phyloP scores from a whole-genome alignment of 2,888 invertebrate genomes.

The Xanthorhoe spadicearia region DNA sequence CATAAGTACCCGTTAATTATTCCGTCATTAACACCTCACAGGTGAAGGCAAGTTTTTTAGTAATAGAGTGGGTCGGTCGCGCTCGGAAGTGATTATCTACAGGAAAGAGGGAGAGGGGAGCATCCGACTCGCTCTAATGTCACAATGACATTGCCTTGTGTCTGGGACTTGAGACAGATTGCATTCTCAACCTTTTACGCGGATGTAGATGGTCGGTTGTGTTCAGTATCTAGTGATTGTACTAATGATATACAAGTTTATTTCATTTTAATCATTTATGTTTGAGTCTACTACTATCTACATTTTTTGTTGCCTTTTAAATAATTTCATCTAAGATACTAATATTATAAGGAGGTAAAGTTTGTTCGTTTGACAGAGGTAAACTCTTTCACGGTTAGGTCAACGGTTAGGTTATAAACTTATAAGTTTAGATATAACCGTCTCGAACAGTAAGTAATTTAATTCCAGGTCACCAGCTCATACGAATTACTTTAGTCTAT shows the following conservation, averaged over 20 bases:
- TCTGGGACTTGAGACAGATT: conserved; percentile 14
- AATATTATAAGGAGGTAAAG: too few relatives aligned
- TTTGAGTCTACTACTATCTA: neutral
- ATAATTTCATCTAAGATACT: too few relatives aligned
- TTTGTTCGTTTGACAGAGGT: too few relatives aligned
- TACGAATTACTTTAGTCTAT: neutral
- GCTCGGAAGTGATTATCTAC: conserved; percentile 66
- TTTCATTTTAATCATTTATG: too few relatives aligned
- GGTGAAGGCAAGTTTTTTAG: conserved; percentile 32
- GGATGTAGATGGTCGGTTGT: neutral
- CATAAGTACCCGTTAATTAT: conserved; percentile 18
- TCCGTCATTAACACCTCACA: conserved; percentile 24
- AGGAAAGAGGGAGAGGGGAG: conserved; percentile 60
- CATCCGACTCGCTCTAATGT: conserved; percentile 36
- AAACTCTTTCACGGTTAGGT: too few relatives aligned
- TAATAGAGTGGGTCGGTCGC: conserved; percentile 41
- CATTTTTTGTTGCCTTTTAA: too few relatives aligned
- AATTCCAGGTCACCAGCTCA: neutral
- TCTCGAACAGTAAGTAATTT: neutral
- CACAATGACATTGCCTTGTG: conserved; percentile 24
- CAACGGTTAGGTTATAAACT: too few relatives aligned
- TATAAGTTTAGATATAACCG: too few relatives aligned
- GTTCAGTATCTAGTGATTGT: too few relatives aligned
- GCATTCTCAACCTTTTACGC: neutral
- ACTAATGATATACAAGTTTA: too few relatives aligned